These are phyloP conservation scores for Neuroterus valhalla DNA, from an alignment of 1,140 invertebrate species.

Conservation along the genomic window DNA sequence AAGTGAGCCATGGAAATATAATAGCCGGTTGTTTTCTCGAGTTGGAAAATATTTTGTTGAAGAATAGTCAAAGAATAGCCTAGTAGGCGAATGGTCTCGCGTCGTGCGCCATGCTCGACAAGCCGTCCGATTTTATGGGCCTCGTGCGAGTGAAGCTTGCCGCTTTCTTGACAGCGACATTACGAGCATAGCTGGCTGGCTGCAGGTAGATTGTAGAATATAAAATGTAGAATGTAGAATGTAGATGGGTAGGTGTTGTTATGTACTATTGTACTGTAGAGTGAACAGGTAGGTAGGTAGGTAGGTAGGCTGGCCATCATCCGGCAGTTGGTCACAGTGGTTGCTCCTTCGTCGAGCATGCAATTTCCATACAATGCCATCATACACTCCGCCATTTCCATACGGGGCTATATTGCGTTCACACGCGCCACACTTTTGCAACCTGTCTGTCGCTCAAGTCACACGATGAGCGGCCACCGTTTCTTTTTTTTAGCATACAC, in stretches of 20 bases:
- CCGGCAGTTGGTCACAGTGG: slow-evolving; percentile 68
- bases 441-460: slow-evolving; percentile 44
- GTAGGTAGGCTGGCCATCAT: slow-evolving; percentile 44
- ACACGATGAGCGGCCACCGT: not conserved
- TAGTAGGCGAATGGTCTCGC: too few relatives aligned
- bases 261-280: too few relatives aligned
- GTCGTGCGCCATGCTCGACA: slow-evolving; percentile 57
- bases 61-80: slow-evolving; percentile 22
- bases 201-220: too few relatives aligned
- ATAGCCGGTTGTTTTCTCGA: slow-evolving; percentile 24
- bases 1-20: slow-evolving; percentile 41
- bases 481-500: slow-evolving; percentile 38
- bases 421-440: slow-evolving; percentile 65
- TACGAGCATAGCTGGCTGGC: slow-evolving; percentile 54
- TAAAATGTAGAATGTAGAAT: too few relatives aligned
- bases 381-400: slow-evolving; percentile 57
- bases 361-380: slow-evolving; percentile 71
- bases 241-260: slow-evolving; percentile 51
- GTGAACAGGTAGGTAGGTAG: slow-evolving; percentile 50
- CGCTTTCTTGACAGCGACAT: slow-evolving; percentile 71
- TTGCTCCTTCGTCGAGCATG: slow-evolving; percentile 62
- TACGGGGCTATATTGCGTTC: slow-evolving; percentile 64
- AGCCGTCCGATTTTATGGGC: slow-evolving; percentile 66
- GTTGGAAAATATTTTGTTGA: slow-evolving; percentile 31
- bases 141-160: slow-evolving; percentile 60